These are phyloP conservation scores for Miniopterus natalensis DNA, from an alignment of 2,113 vertebrate genomes.

Conservation along the genomic window DNA sequence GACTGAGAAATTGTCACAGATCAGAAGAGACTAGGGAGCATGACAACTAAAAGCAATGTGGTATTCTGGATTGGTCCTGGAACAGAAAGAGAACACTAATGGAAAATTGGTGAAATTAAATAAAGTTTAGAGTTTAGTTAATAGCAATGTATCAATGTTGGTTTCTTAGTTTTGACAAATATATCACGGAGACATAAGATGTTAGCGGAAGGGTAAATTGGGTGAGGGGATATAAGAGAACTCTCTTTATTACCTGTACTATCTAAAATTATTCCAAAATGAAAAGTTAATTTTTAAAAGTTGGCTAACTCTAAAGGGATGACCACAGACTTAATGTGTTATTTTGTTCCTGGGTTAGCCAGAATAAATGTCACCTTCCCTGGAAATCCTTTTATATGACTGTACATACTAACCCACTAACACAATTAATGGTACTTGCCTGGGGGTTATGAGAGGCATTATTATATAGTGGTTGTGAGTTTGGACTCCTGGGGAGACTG, in stretches of 20 bases:
- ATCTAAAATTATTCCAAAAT: conserved; percentile 23
- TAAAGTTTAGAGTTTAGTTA: conserved; percentile 21
- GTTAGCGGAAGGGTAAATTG: background rate
- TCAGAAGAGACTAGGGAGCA: background rate
- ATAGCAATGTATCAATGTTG: background rate
- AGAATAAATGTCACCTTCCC: conserved; percentile 5
- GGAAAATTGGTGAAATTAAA: conserved; percentile 10
- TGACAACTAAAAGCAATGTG: background rate
- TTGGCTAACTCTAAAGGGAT: conserved; percentile 34
- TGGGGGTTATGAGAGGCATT: background rate
- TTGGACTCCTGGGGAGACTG: background rate
- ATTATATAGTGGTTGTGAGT: background rate
- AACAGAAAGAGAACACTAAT: background rate
- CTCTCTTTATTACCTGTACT: background rate
- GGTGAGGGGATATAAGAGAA: background rate
- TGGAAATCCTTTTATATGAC: conserved; percentile 29
- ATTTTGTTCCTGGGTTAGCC: conserved; percentile 32
- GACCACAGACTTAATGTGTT: background rate
- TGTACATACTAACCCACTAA: background rate
- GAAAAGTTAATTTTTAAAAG: conserved; percentile 17
- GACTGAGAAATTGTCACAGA: background rate
- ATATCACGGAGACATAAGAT: background rate
- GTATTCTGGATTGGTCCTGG: background rate
- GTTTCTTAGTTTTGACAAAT: conserved; percentile 54
- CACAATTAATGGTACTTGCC: conserved; percentile 21